These are phyloP conservation scores for Grammomys dolichurus DNA, from an alignment of 2,113 vertebrate species.

Conservation along the genomic window DNA sequence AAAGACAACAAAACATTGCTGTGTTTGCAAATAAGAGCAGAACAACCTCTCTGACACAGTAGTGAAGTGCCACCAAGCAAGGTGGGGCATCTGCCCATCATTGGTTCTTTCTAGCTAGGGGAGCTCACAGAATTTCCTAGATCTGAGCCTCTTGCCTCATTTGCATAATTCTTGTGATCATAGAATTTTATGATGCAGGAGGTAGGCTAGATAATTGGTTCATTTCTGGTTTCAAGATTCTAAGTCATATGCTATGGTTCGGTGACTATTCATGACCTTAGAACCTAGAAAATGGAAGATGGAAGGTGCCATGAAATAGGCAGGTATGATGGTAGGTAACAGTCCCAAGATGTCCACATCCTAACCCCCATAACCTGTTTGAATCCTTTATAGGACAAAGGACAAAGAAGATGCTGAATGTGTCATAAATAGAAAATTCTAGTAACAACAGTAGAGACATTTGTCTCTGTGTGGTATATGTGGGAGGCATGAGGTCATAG, in stretches of 20 bases:
- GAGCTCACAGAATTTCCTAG: background rate
- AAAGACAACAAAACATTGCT: background rate
- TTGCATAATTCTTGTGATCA: background rate
- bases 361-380: background rate
- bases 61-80: rapidly evolving
- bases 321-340: background rate
- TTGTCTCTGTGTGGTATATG: too few relatives aligned
- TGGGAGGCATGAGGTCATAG: background rate
- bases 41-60: background rate
- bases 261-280: background rate
- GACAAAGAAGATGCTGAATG: background rate
- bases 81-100: background rate
- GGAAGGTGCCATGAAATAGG: background rate
- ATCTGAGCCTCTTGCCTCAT: background rate
- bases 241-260: background rate
- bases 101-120: background rate
- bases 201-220: background rate
- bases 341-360: background rate
- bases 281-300: background rate
- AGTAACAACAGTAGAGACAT: background rate
- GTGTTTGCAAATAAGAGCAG: background rate
- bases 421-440: background rate
- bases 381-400: background rate
- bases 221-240: background rate
- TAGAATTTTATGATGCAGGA: background rate